A percentile compares a stretch with the other conserved stretches of the same genome.
Evolutionary conservation across 2,797 vertebrate genomes (phyloP).

Genomic region (Sebastes steindachneri): DNA sequence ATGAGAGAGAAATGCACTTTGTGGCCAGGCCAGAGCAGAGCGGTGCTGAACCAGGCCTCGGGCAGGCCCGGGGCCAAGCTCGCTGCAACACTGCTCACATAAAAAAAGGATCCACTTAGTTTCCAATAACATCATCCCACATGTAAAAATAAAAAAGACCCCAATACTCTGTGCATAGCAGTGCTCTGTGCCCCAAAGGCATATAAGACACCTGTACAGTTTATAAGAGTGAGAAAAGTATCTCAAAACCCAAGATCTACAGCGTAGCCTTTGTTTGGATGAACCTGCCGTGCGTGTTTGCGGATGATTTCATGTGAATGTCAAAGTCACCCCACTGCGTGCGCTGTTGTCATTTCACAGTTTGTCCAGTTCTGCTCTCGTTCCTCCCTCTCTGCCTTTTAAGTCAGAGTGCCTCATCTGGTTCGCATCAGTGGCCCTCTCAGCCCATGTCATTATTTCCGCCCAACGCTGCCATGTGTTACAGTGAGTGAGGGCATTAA

Average conservation of each 20-base stretch:
- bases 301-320: slow-evolving; percentile 5
- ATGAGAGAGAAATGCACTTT: slow-evolving; percentile 67
- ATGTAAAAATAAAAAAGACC: not conserved
- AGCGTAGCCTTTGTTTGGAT: slow-evolving; percentile 6
- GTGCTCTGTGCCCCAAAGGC: not conserved
- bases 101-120: slow-evolving; percentile 57
- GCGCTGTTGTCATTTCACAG: slow-evolving; percentile 48
- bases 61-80: slow-evolving; percentile 52
- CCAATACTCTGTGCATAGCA: not conserved
- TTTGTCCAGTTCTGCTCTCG: slow-evolving; percentile 37
- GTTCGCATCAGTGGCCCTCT: slow-evolving; percentile 73
- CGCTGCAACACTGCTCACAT: slow-evolving; percentile 59
- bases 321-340: slow-evolving; percentile 2
- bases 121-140: slow-evolving; percentile 66
- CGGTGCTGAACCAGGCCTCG: slow-evolving; percentile 32
- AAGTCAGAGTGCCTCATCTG: slow-evolving; percentile 72
- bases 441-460: slow-evolving; percentile 69
- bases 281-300: not conserved
- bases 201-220: slow-evolving; percentile 22
- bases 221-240: not conserved
- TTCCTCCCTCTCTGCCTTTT: slow-evolving; percentile 47
- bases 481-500: slow-evolving; percentile 48
- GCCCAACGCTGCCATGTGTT: slow-evolving; percentile 58
- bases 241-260: not conserved
- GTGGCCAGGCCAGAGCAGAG: slow-evolving; percentile 50